A percentile compares a stretch with the other conserved stretches of the same genome.
phyloP scores from a whole-genome alignment of 2,797 vertebrate species.

The Molossus molossus region DNA sequence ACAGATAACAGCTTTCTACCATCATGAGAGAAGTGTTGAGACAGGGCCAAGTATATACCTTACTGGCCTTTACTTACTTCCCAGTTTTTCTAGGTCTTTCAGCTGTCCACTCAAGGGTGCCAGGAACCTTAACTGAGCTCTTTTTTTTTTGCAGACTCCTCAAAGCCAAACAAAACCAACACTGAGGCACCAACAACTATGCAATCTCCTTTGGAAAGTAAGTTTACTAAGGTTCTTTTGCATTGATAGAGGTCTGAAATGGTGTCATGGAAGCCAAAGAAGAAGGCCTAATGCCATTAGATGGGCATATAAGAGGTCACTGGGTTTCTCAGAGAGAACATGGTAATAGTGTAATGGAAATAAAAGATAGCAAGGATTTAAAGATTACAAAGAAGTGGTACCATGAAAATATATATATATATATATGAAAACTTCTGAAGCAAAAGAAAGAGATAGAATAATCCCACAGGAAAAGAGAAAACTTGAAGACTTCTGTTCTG shows the following conservation, averaged over 20 bases:
- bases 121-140: neutral
- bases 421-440: slow-evolving; percentile 4
- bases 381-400: neutral
- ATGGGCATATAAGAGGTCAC: neutral
- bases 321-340: neutral
- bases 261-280: neutral
- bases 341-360: neutral
- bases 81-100: neutral
- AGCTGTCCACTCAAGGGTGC: neutral
- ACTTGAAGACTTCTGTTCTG: neutral
- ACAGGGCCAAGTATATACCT: neutral
- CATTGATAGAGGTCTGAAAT: neutral
- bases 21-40: neutral
- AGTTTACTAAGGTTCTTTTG: slow-evolving; percentile 8
- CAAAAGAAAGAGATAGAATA: slow-evolving; percentile 43
- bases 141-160: slow-evolving; percentile 62
- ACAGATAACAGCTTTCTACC: slow-evolving; percentile 13
- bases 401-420: neutral
- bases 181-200: slow-evolving; percentile 53
- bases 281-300: neutral
- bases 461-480: neutral
- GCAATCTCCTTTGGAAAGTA: slow-evolving; percentile 37
- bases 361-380: neutral
- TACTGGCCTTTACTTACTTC: slow-evolving; percentile 8
- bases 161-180: slow-evolving; percentile 7